Evolutionary conservation across 2,113 vertebrate genomes (phyloP).

Genomic region (Myotis davidii): DNA sequence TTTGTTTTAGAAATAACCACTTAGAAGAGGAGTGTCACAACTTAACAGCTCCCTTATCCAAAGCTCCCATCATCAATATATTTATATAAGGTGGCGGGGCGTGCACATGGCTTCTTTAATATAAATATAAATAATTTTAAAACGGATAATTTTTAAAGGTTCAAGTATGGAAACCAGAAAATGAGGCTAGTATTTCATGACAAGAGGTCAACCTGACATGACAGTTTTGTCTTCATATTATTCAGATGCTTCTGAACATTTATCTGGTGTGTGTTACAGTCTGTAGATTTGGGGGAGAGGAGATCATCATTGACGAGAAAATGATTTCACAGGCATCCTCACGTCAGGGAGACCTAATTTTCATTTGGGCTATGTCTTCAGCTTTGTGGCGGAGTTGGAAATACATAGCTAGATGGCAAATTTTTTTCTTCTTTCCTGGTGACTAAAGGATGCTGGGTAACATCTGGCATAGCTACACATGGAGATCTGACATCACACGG

Average conservation of each 20-base stretch:
- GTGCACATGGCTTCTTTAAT: constrained; percentile 57
- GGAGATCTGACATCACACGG: constrained; percentile 48
- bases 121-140: constrained; percentile 82
- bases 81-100: constrained; percentile 31
- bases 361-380: constrained; percentile 47
- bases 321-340: neutral
- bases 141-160: constrained; percentile 80
- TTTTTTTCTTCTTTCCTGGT: constrained; percentile 58
- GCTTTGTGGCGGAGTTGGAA: constrained; percentile 49
- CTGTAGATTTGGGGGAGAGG: neutral
- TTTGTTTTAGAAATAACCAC: neutral
- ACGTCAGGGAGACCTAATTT: constrained; percentile 13
- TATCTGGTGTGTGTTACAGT: neutral
- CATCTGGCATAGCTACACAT: constrained; percentile 45
- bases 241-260: constrained; percentile 14
- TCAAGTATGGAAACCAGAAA: constrained; percentile 82
- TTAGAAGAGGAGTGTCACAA: constrained; percentile 15
- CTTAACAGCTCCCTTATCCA: neutral
- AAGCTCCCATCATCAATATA: neutral
- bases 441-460: constrained; percentile 65
- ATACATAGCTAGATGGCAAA: constrained; percentile 61
- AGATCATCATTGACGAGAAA: neutral
- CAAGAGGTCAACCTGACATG: constrained; percentile 72
- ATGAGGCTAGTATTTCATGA: constrained; percentile 71
- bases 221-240: constrained; percentile 51